Percentiles rank a stretch among this genome's conserved stretches.
Evolutionary conservation across 2,113 vertebrate genomes (phyloP).

Genomic region (Lampris incognitus): DNA sequence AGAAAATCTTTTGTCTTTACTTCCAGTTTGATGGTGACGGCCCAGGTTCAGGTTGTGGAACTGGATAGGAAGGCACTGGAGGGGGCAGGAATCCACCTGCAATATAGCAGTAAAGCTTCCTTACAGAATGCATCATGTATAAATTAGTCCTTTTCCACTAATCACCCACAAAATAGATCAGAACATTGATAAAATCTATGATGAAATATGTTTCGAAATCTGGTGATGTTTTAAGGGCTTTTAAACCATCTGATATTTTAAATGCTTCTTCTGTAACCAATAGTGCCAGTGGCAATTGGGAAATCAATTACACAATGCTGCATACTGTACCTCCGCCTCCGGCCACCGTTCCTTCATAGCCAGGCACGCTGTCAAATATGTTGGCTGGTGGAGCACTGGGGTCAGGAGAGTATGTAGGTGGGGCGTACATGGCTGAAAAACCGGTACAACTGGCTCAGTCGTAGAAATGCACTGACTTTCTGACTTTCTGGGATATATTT

Average conservation of each 20-base stretch:
- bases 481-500: no score
- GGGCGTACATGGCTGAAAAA: slow-evolving; percentile 71
- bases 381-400: slow-evolving; percentile 73
- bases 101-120: slow-evolving; percentile 7
- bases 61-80: slow-evolving; percentile 69
- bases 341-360: slow-evolving; percentile 76
- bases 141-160: no score
- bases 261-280: neutral
- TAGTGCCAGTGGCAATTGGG: neutral
- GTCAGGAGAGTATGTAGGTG: slow-evolving; percentile 38
- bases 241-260: neutral
- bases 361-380: slow-evolving; percentile 77
- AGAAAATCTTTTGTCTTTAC: slow-evolving; percentile 52
- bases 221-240: neutral
- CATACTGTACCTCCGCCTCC: slow-evolving; percentile 70
- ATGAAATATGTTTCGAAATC: neutral
- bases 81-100: slow-evolving; percentile 79
- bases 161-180: no score
- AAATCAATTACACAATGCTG: no score
- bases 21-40: slow-evolving; percentile 70
- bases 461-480: neutral
- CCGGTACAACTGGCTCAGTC: slow-evolving; percentile 64
- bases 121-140: no score
- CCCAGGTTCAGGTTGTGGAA: slow-evolving; percentile 58
- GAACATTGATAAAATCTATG: no score